phyloP scores from a whole-genome alignment of 2,888 invertebrate species.

The Lasius fuliginosus region DNA sequence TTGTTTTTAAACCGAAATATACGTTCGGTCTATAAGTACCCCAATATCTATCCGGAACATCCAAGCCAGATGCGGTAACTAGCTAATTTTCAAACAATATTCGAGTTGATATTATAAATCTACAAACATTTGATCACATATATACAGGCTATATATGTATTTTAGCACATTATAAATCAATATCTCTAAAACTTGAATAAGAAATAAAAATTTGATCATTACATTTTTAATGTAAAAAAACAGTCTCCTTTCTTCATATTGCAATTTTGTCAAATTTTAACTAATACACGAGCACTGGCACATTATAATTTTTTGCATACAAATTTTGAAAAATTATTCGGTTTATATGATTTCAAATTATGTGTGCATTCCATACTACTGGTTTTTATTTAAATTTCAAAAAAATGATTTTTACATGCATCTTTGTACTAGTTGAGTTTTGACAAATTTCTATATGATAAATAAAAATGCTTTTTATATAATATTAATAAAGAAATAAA shows the following conservation, averaged over 20 bases:
- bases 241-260: too few species aligned
- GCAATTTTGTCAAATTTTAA: too few species aligned
- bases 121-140: background rate
- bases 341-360: too few species aligned
- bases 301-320: too few species aligned
- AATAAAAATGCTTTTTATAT: background rate
- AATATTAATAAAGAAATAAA: too few species aligned
- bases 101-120: background rate
- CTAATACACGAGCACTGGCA: too few species aligned
- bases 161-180: background rate
- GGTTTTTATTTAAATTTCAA: too few species aligned
- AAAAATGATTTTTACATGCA: too few species aligned
- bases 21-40: slow-evolving; percentile 96
- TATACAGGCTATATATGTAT: background rate
- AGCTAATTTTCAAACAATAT: slow-evolving; percentile 87
- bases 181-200: background rate
- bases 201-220: too few species aligned
- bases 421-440: background rate
- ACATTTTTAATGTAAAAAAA: too few species aligned
- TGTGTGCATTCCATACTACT: too few species aligned
- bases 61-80: slow-evolving; percentile 90
- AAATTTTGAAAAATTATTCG: too few species aligned
- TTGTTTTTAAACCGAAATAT: slow-evolving; percentile 96
- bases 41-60: slow-evolving; percentile 95
- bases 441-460: background rate